Conservation (phyloP, 2,888 invertebrate species). For the Cataglyphis rosenhaueri region DNA sequence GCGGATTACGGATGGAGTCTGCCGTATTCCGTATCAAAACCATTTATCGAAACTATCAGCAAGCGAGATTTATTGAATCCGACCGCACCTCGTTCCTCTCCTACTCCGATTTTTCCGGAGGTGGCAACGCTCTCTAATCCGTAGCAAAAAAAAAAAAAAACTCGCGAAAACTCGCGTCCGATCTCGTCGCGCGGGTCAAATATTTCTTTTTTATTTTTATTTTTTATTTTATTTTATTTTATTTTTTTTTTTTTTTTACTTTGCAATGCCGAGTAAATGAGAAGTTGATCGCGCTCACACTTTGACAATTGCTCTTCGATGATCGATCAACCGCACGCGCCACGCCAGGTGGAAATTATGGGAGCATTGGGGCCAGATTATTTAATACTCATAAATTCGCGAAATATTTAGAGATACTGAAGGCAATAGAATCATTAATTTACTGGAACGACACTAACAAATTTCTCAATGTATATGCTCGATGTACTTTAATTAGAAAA, state of each 20-base stretch:
- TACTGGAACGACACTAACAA: not conserved
- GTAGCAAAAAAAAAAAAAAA: conserved; percentile 6
- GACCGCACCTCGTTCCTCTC: conserved; percentile 50
- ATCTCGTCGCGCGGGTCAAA: not conserved
- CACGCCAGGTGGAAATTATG: conserved; percentile 11
- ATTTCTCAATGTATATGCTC: not conserved
- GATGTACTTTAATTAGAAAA: not conserved
- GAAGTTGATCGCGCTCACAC: conserved; percentile 42
- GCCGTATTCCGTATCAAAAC: conserved; percentile 58
- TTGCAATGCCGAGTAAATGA: conserved; percentile 16
- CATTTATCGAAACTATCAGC: conserved; percentile 69
- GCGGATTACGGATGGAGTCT: conserved; percentile 34
- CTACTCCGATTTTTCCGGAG: conserved; percentile 18
- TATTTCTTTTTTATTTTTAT: not conserved
- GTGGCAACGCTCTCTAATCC: conserved; percentile 46
- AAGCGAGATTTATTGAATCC: conserved; percentile 70
- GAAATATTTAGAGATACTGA: not conserved
- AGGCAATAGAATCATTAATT: conserved; percentile 20
- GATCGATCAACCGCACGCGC: conserved; percentile 21
- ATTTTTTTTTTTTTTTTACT: not conserved
- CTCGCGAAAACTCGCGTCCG: not conserved
- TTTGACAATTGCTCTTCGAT: conserved; percentile 41
- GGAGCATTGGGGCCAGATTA: not conserved
- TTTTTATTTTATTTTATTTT: not conserved
- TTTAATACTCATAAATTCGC: conserved; percentile 1